Percentiles rank a stretch among this genome's conserved stretches.
These are phyloP conservation scores for Leucophenga montana DNA, from an alignment of 2,888 invertebrate genomes.

Conservation along the genomic window DNA sequence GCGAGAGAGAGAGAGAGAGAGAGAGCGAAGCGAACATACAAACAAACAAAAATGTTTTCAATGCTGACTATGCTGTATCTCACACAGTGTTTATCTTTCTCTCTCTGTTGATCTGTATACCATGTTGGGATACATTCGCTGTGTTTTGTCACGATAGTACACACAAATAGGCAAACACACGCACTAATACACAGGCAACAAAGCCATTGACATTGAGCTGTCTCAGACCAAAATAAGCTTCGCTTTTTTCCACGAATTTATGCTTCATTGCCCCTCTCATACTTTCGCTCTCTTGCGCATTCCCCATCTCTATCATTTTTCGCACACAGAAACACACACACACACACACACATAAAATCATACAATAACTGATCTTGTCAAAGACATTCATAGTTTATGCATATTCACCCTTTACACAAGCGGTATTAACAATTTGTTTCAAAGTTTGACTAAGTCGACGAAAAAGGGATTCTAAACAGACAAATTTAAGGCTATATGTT, in stretches of 20 bases:
- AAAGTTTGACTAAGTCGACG: too few relatives aligned
- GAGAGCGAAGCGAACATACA: too few relatives aligned
- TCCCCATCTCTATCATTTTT: neutral
- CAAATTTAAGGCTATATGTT: too few relatives aligned
- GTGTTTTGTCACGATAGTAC: neutral
- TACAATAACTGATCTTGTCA: constrained; percentile 1
- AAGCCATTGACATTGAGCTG: constrained; percentile 11
- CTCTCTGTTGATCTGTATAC: too few relatives aligned
- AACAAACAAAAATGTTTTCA: too few relatives aligned
- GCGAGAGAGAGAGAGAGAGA: too few relatives aligned
- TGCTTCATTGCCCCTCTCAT: neutral
- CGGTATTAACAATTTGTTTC: too few relatives aligned
- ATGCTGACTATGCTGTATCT: too few relatives aligned
- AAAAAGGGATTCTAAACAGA: too few relatives aligned
- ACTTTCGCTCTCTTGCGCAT: neutral
- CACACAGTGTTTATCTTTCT: too few relatives aligned
- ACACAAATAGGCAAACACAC: neutral
- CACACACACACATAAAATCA: neutral
- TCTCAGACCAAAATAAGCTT: constrained; percentile 7
- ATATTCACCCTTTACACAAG: neutral
- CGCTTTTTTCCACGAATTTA: neutral
- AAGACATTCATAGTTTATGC: constrained; percentile 1
- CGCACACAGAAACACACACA: constrained; percentile 18
- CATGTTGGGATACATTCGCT: constrained; percentile 23
- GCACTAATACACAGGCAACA: neutral